phyloP scores from a whole-genome alignment of 2,888 invertebrate species.

The Theodoxus fluviatilis region DNA sequence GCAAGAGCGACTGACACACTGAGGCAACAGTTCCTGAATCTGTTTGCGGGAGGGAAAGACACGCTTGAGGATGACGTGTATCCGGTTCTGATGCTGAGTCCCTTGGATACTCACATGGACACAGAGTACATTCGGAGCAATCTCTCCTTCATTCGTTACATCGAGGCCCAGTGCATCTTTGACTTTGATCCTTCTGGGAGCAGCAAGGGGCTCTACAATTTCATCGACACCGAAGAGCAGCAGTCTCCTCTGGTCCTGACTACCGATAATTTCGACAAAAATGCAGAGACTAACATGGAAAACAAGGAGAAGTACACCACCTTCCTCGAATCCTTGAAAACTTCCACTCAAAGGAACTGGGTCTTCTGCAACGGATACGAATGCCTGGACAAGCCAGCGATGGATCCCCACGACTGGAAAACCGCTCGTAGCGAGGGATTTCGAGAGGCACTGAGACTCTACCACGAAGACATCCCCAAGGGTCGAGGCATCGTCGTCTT shows the following conservation, averaged over 20 bases:
- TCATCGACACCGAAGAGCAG: slow-evolving; percentile 31
- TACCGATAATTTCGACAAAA: slow-evolving; percentile 37
- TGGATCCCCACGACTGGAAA: slow-evolving; percentile 40
- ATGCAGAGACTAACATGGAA: slow-evolving; percentile 29
- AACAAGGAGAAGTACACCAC: slow-evolving; percentile 19
- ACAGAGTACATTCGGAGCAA: slow-evolving; percentile 27
- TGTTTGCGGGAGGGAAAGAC: slow-evolving; percentile 35
- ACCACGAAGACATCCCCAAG: slow-evolving; percentile 36
- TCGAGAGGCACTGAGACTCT: slow-evolving; percentile 41
- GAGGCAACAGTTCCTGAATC: slow-evolving; percentile 33
- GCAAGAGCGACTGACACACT: slow-evolving; percentile 27
- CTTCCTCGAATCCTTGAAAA: slow-evolving; percentile 35
- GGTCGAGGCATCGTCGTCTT: slow-evolving; percentile 43
- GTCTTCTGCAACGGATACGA: slow-evolving; percentile 48
- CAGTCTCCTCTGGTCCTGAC: slow-evolving; percentile 34
- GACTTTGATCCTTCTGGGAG: slow-evolving; percentile 38
- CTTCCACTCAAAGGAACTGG: slow-evolving; percentile 38
- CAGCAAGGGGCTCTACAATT: slow-evolving; percentile 30
- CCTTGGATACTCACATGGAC: slow-evolving; percentile 28
- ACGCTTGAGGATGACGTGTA: slow-evolving; percentile 33
- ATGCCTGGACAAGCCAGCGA: slow-evolving; percentile 26
- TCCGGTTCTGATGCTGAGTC: slow-evolving; percentile 36
- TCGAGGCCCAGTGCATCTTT: slow-evolving; percentile 38
- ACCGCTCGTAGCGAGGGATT: slow-evolving; percentile 38
- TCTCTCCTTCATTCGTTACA: slow-evolving; percentile 34